phyloP scores from a whole-genome alignment of 2,888 invertebrate species.

The Tetropium fuscum region DNA sequence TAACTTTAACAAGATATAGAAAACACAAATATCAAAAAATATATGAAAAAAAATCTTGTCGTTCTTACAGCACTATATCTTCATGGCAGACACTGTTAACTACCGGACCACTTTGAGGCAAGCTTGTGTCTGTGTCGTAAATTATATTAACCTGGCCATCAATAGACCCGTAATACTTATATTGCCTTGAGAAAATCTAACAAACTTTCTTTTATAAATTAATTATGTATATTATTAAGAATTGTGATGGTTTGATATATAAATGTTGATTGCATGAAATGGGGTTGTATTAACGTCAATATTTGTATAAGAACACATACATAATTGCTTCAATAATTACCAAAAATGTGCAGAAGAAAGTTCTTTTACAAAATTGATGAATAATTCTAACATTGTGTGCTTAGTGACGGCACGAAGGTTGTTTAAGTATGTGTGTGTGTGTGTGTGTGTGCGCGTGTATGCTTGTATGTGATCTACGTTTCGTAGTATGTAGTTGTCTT shows the following conservation, averaged over 20 bases:
- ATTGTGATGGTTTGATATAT: slow-evolving; percentile 1
- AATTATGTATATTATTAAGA: slow-evolving; percentile 7
- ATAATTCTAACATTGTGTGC: slow-evolving; percentile 1
- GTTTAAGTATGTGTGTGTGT: too few relatives aligned
- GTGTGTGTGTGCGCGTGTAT: too few relatives aligned
- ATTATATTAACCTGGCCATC: slow-evolving; percentile 34
- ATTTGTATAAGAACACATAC: too few relatives aligned
- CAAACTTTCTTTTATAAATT: slow-evolving; percentile 1
- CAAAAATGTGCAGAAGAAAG: not conserved
- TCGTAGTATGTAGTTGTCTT: slow-evolving; percentile 13
- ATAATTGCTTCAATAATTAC: too few relatives aligned
- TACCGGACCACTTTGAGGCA: slow-evolving; percentile 84
- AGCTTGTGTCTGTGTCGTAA: slow-evolving; percentile 66
- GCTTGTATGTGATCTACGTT: not conserved
- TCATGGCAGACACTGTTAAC: slow-evolving; percentile 77
- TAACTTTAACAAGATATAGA: slow-evolving; percentile 29
- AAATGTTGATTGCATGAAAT: not conserved
- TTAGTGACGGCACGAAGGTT: not conserved
- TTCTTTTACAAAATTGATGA: not conserved
- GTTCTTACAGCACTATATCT: slow-evolving; percentile 83
- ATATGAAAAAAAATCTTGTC: slow-evolving; percentile 63
- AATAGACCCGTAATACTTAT: slow-evolving; percentile 18
- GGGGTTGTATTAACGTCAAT: not conserved
- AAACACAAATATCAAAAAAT: slow-evolving; percentile 19
- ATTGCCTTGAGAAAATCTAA: slow-evolving; percentile 13